These are phyloP conservation scores for Drosophila borealis DNA, from an alignment of 2,888 invertebrate species.

Conservation along the genomic window DNA sequence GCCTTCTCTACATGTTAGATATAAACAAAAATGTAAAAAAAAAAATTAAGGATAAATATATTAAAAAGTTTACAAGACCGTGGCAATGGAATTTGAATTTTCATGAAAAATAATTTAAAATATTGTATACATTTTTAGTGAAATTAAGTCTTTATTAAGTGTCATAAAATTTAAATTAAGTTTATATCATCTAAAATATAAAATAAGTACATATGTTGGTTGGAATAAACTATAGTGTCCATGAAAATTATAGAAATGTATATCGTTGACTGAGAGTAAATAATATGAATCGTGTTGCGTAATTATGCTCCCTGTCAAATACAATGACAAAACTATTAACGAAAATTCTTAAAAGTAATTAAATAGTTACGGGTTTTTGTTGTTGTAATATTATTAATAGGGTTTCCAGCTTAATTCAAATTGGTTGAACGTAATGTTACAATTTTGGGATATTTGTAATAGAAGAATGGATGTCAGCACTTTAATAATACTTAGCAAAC, in stretches of 20 bases:
- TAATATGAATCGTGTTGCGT: constrained; percentile 47
- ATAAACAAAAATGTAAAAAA: too few relatives aligned
- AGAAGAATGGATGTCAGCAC: constrained; percentile 20
- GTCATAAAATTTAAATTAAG: constrained; percentile 64
- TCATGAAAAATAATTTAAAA: neutral
- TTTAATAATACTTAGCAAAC: constrained; percentile 13
- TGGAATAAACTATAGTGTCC: constrained; percentile 54
- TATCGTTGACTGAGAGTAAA: constrained; percentile 49
- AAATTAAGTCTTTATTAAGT: constrained; percentile 73
- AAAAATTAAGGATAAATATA: too few relatives aligned
- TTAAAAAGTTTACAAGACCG: too few relatives aligned
- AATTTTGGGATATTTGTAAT: constrained; percentile 19
- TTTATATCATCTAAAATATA: constrained; percentile 68
- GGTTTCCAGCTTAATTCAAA: constrained; percentile 15
- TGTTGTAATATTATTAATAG: constrained; percentile 23
- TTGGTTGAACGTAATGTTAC: constrained; percentile 21
- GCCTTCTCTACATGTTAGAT: too few relatives aligned
- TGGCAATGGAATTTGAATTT: too few relatives aligned
- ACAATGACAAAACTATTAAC: constrained; percentile 44
- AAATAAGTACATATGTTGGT: constrained; percentile 68
- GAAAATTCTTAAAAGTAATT: constrained; percentile 55
- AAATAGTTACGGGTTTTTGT: constrained; percentile 9
- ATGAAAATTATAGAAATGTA: constrained; percentile 54
- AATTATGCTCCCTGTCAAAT: constrained; percentile 39
- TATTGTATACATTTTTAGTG: constrained; percentile 48